Evolutionary conservation across 2,888 invertebrate species (phyloP).

Genomic region (Pollenia amentaria): DNA sequence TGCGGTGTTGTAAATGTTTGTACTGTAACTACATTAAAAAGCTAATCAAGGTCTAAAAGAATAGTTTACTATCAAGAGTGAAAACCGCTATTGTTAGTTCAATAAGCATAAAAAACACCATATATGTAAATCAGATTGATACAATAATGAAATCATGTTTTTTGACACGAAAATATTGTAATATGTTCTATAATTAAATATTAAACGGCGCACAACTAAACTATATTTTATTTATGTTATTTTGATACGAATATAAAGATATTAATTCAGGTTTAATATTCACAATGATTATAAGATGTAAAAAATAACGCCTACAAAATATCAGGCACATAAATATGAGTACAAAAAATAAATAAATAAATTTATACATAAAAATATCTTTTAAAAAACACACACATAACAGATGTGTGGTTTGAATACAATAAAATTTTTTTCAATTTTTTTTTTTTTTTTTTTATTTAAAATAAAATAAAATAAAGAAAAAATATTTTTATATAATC

Average conservation of each 20-base stretch:
- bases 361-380: constrained; percentile 1
- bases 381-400: constrained; percentile 31
- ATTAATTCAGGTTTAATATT: constrained; percentile 59
- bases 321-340: not conserved
- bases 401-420: constrained; percentile 62
- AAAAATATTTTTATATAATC: constrained; percentile 5
- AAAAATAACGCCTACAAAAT: constrained; percentile 65
- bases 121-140: constrained; percentile 48
- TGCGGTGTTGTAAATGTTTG: too few species aligned
- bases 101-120: constrained; percentile 25
- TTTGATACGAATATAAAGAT: constrained; percentile 32
- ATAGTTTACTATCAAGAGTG: too few species aligned
- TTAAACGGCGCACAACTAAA: constrained; percentile 10
- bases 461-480: constrained; percentile 27
- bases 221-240: constrained; percentile 27
- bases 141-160: constrained; percentile 43
- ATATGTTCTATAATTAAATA: not conserved
- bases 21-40: too few species aligned
- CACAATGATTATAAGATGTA: constrained; percentile 47
- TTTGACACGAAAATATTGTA: constrained; percentile 23
- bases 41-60: too few species aligned
- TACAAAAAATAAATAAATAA: not conserved
- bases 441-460: constrained; percentile 10
- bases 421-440: constrained; percentile 25
- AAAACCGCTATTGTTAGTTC: too few species aligned